Percentiles rank a stretch among this genome's conserved stretches.
These are phyloP conservation scores for Trichomalopsis sarcophagae DNA, from an alignment of 1,140 invertebrate species.

Conservation along the genomic window DNA sequence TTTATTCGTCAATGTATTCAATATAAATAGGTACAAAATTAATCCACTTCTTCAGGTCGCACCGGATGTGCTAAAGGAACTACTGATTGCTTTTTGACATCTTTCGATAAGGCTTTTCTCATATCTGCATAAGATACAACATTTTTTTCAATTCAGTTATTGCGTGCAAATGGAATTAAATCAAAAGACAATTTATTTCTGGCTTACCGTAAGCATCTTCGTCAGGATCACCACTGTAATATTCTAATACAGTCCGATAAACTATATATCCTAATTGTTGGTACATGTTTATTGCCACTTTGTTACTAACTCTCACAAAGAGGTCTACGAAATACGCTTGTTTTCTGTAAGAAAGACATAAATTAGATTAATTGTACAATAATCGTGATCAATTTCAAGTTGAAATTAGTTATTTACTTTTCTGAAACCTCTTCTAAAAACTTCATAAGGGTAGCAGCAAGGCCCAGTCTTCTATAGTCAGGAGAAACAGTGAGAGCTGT, in stretches of 20 bases:
- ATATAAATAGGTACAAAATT: slow-evolving; percentile 58
- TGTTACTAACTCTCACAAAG: slow-evolving; percentile 98
- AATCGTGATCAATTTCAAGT: slow-evolving; percentile 32
- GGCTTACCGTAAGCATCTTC: slow-evolving; percentile 97
- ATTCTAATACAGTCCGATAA: slow-evolving; percentile 96
- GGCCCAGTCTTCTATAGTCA: slow-evolving; percentile 91
- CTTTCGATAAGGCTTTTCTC: slow-evolving; percentile 96
- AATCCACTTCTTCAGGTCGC: slow-evolving; percentile 95
- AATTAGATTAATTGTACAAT: slow-evolving; percentile 12
- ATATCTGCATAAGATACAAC: slow-evolving; percentile 84
- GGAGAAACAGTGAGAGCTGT: slow-evolving; percentile 98
- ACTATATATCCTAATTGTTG: slow-evolving; percentile 97
- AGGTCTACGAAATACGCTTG: slow-evolving; percentile 98
- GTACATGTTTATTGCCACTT: slow-evolving; percentile 98
- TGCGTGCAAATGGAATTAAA: neutral
- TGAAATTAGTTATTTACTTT: slow-evolving; percentile 79
- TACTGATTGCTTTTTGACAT: slow-evolving; percentile 94
- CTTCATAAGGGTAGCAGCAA: slow-evolving; percentile 96
- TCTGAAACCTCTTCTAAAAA: slow-evolving; percentile 97
- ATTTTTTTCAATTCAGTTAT: slow-evolving; percentile 3
- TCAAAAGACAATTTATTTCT: slow-evolving; percentile 28
- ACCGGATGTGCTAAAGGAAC: slow-evolving; percentile 96
- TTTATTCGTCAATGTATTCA: slow-evolving; percentile 36
- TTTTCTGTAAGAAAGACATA: slow-evolving; percentile 82
- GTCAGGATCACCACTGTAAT: slow-evolving; percentile 97